Evolutionary conservation across 2,888 invertebrate species (phyloP), one percentile per base, ranked within the genome.

Genomic region (Drosophila yooni): DNA sequence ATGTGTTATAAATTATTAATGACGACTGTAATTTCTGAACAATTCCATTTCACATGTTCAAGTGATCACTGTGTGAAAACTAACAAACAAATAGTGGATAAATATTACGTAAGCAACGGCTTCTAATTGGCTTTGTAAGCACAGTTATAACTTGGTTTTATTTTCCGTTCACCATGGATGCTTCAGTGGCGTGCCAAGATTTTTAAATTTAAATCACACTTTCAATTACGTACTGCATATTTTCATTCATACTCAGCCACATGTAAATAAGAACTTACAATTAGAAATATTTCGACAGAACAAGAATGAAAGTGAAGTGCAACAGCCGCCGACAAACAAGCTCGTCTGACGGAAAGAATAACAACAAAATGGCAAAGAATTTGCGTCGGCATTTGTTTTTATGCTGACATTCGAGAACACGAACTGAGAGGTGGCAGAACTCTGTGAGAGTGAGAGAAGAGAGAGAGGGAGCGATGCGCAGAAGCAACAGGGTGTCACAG

Each of bases 401-500:
- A 61, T 74, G 61, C 62, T 61, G 53, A 74, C 56, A 63, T 60
- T 63, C 51, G 66, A 70, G 63, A 48, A 29, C 11, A 38, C 52
- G 21, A 59, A 46, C 25, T 54, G 58, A 51, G 57, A 60, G 59
- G 50, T 56, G 33, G 25, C n/a, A 25, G 38, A 68, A 69, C 27
- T 27, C 40, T 51, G 25, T 38, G 51, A 43, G 33, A 63, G 43
- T 43, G 21, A 27, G 58, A 51, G 67, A 33, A 40, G n/a, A n/a
- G 21, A 38, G 21, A 43, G 25, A 46, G 38, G 59, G 66, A 61
- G 46, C 25, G 79, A 61, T 77, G 79, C 81, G 79, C 78, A 73
- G 77, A 72, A 77, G 77, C 81, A 81, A 79, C 79, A 79, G 79
- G 79, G 79, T 79, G 79, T 50, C 58, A 52, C 54, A 31, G 53